phyloP scores from a whole-genome alignment of 2,888 invertebrate genomes.

The Alcis repandata region DNA sequence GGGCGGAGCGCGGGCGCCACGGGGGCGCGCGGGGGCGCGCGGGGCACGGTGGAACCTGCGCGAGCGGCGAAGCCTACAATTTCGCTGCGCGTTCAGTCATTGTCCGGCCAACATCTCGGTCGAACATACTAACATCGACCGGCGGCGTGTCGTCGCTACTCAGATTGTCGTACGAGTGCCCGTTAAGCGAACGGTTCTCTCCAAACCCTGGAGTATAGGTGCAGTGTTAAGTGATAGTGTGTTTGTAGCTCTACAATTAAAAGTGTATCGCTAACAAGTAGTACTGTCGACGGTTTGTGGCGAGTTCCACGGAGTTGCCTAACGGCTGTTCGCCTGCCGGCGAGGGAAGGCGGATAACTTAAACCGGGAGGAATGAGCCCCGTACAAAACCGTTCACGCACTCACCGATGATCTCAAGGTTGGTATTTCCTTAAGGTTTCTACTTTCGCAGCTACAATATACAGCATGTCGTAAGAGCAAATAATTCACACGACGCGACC shows the following conservation, averaged over 20 bases:
- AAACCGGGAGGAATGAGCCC: slow-evolving; percentile 86
- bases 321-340: slow-evolving; percentile 83
- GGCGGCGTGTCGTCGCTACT: slow-evolving; percentile 78
- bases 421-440: slow-evolving; percentile 31
- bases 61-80: slow-evolving; percentile 74
- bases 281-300: slow-evolving; percentile 73
- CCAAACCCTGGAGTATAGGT: slow-evolving; percentile 76
- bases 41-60: slow-evolving; percentile 65
- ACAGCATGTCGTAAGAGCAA: slow-evolving; percentile 73
- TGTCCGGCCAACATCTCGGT: slow-evolving; percentile 81
- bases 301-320: slow-evolving; percentile 76
- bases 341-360: slow-evolving; percentile 82
- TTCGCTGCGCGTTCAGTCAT: slow-evolving; percentile 77
- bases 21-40: slow-evolving; percentile 49
- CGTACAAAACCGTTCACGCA: slow-evolving; percentile 80
- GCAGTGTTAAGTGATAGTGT: slow-evolving; percentile 84
- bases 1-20: slow-evolving; percentile 46
- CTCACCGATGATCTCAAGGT: slow-evolving; percentile 87
- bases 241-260: slow-evolving; percentile 82
- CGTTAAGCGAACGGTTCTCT: slow-evolving; percentile 78
- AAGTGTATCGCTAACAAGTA: slow-evolving; percentile 84
- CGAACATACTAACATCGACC: slow-evolving; percentile 70
- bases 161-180: slow-evolving; percentile 76
- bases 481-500: slow-evolving; percentile 67
- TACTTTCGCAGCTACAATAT: slow-evolving; percentile 23